These are phyloP conservation scores for Charadrius vociferus DNA, from an alignment of 2,113 vertebrate genomes.

Conservation along the genomic window DNA sequence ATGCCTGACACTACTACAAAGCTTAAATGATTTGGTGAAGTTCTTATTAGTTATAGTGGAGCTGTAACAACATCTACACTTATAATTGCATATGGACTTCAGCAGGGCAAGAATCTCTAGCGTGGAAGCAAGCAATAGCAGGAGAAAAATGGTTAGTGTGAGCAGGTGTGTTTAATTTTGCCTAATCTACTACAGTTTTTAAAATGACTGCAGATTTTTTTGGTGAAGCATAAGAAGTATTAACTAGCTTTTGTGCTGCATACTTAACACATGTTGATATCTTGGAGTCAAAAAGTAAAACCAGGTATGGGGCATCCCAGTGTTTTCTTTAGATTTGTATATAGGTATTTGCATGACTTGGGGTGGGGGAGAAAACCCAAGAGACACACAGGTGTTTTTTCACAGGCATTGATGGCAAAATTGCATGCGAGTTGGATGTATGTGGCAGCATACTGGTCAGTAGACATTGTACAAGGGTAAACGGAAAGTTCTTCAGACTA, in stretches of 20 bases:
- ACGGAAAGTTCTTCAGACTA: neutral
- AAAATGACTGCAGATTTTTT: neutral
- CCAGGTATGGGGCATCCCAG: neutral
- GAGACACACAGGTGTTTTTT: neutral
- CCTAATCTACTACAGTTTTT: neutral
- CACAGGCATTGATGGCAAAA: neutral
- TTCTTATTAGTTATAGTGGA: neutral
- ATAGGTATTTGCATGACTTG: neutral
- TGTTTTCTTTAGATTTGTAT: constrained; percentile 16
- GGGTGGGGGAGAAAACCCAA: neutral
- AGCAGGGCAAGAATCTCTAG: neutral
- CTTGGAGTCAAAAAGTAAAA: neutral
- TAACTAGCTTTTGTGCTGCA: neutral
- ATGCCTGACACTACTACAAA: neutral
- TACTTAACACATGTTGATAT: neutral
- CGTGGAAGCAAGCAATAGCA: neutral
- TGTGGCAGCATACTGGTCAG: neutral
- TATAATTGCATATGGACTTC: neutral
- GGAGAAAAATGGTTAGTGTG: neutral
- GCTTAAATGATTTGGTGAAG: neutral
- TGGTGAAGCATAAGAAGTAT: neutral
- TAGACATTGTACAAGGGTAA: neutral
- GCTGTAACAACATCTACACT: neutral
- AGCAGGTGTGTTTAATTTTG: neutral
- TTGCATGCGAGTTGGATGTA: neutral